Percentiles rank a stretch among this genome's conserved stretches.
These are phyloP conservation scores for Exocentrus adspersus DNA, from an alignment of 2,888 invertebrate genomes.

Conservation along the genomic window DNA sequence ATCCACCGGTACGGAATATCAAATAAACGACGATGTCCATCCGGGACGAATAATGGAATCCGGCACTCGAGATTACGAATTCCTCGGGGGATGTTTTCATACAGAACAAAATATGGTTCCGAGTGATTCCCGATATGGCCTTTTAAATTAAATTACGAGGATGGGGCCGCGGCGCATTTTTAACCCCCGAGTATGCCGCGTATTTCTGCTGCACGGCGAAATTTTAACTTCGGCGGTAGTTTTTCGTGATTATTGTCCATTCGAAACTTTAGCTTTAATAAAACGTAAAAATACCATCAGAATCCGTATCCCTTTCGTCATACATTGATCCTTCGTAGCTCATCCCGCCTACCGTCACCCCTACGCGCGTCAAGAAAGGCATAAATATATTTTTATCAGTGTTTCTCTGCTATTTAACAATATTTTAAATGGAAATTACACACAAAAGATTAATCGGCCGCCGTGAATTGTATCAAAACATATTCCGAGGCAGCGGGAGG, in stretches of 20 bases:
- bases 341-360: no score
- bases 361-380: slow-evolving; percentile 30
- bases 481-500: no score
- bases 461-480: slow-evolving; percentile 48
- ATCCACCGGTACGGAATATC: slow-evolving; percentile 54
- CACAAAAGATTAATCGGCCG: slow-evolving; percentile 42
- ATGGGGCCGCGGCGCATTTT: slow-evolving; percentile 40
- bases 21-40: slow-evolving; percentile 54
- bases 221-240: no score
- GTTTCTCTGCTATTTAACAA: slow-evolving; percentile 39
- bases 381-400: slow-evolving; percentile 38
- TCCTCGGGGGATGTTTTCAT: slow-evolving; percentile 52
- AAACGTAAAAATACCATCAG: no score
- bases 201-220: no score
- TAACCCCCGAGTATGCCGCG: slow-evolving; percentile 32
- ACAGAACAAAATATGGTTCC: slow-evolving; percentile 46
- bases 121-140: slow-evolving; percentile 38
- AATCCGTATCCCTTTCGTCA: no score
- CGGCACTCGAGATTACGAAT: slow-evolving; percentile 58
- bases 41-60: slow-evolving; percentile 56
- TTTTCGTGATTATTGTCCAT: no score
- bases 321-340: no score
- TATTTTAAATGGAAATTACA: slow-evolving; percentile 31
- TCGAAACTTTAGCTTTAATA: no score
- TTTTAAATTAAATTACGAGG: slow-evolving; percentile 39